Percentiles rank a stretch among this genome's conserved stretches.
Conservation (phyloP, 2,797 vertebrate species). For the Acrocephalus scirpaceus region DNA sequence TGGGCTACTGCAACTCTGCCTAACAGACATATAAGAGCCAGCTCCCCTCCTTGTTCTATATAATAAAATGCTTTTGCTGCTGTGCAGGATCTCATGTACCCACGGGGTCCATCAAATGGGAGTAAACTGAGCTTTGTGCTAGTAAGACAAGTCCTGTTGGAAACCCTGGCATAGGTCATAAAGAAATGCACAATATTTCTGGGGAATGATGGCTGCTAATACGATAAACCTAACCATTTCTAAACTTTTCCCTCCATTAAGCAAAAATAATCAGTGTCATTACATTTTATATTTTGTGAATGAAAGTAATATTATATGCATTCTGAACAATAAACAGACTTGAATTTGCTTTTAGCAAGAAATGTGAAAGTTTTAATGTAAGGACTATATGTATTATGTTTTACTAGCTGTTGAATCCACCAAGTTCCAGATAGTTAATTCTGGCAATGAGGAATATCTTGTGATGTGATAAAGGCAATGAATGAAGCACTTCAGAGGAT, state of each 20-base stretch:
- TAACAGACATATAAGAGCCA: background rate
- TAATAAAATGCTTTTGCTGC: background rate
- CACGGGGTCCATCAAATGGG: background rate
- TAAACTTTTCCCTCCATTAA: constrained; percentile 7
- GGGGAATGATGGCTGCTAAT: background rate
- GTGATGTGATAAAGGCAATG: background rate
- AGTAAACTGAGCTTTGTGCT: background rate
- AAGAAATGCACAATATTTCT: background rate
- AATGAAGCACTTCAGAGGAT: background rate
- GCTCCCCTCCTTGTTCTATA: background rate
- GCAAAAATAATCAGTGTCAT: constrained; percentile 7
- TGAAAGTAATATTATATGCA: background rate
- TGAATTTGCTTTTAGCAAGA: background rate
- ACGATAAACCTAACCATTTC: background rate
- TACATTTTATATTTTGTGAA: constrained; percentile 10
- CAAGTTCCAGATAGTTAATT: background rate
- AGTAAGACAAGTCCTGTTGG: background rate
- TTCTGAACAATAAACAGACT: background rate
- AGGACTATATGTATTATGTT: background rate
- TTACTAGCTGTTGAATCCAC: background rate
- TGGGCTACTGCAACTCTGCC: background rate
- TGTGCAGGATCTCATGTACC: background rate
- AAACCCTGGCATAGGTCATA: background rate
- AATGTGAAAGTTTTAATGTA: background rate
- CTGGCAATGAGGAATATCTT: background rate